Base-by-base conservation (phyloP, 2,888 invertebrate species). In the Melanargia galathea region DNA sequence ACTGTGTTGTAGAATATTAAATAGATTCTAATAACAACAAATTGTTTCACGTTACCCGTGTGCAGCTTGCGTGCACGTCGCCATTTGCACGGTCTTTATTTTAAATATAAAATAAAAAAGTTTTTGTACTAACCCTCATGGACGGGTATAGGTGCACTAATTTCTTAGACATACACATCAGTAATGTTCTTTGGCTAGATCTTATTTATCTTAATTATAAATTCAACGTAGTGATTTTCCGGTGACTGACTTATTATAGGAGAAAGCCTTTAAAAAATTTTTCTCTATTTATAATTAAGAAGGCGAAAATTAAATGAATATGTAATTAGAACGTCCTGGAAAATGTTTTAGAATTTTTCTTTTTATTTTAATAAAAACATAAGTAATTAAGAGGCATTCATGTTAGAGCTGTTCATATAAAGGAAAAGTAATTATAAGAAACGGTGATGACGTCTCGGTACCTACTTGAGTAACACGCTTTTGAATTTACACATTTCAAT, bases 351-450 rank as follows among this genome's bases (percentile, higher is more conserved):
- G 68, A 70, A 64, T 30, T 69, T 62, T 63, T 22, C 65, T 69
- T 70, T 79, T 83, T 67, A 67, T 67, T 67, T 67, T 67, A 67
- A 65, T 67, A 82, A 85, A 85, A 84, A 83, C 83, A 82, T 84
- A 81, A 82, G 79, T 79, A 87, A 87, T 87, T 86, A 86, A 81
- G 78, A 72, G 73, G 78, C 77, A 86, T 86, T 85, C 83, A 85
- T 84, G 84, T 81, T 78, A 73, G 71, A 78, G 72, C 75, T 75
- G 71, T 73, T 73, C 76, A 73, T 68, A 73, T 75, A 67, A 75
- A 75, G 78, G 76, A 82, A 83, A 85, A 82, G 79, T 81, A 84
- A 87, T 87, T 86, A 86, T 81, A 84, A 83, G 84, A 80, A 83
- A 86, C 82, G 82, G 83, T 78, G 78, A 77, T 82, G 84, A 83